Evolutionary conservation across 2,113 vertebrate genomes (phyloP).

Genomic region (Ellobius talpinus): DNA sequence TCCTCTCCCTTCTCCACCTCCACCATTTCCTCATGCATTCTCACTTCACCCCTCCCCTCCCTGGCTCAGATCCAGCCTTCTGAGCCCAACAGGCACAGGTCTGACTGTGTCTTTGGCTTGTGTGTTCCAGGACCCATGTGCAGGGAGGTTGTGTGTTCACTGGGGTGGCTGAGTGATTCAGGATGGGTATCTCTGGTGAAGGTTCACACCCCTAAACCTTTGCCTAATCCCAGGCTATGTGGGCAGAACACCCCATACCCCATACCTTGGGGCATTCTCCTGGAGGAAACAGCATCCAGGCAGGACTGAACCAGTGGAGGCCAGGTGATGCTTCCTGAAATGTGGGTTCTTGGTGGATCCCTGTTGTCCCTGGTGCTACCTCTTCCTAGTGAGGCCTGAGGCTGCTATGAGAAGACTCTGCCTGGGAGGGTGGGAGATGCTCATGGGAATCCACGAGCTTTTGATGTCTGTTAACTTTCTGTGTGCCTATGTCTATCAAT

Average conservation of each 20-base stretch:
- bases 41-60: no score
- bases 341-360: neutral
- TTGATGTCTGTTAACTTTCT: neutral
- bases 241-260: neutral
- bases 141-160: neutral
- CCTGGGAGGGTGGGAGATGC: neutral
- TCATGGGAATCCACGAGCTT: neutral
- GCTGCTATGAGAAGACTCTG: neutral
- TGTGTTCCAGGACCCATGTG: no score
- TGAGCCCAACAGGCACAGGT: neutral
- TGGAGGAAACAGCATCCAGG: neutral
- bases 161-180: neutral
- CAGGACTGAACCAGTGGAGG: neutral
- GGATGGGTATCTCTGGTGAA: neutral
- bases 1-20: no score
- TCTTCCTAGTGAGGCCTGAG: neutral
- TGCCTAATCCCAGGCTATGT: neutral
- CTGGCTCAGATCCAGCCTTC: neutral
- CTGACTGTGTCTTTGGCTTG: neutral
- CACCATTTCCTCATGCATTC: neutral
- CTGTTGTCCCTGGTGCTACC: neutral
- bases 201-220: neutral
- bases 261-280: neutral
- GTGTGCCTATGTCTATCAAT: no score
- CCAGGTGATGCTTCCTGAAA: neutral